Base-by-base conservation (phyloP, 2,113 vertebrate species). In the Ammospiza caudacuta region DNA sequence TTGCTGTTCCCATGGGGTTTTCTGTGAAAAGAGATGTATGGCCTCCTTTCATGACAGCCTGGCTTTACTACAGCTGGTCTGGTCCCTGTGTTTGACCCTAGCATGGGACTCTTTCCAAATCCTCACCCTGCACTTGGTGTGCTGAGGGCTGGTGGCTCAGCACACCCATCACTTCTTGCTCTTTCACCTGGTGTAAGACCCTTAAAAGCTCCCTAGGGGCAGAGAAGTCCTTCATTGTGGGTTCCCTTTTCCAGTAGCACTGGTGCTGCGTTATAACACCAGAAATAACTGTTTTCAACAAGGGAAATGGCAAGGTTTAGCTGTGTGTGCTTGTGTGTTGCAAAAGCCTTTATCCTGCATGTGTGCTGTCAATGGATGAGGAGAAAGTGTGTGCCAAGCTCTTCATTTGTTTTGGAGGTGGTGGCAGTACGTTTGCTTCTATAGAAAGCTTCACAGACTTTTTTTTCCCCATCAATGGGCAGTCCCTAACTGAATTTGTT, bases 391-490 rank as follows among this genome's bases (percentile, higher is more conserved):
- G 58, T 2, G 4, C 66, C 57, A 80, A 85, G 52, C 61, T 87
- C 66, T 90, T 93, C 43, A 51, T 83, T 62, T 9, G 5, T 88
- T 96, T 89, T 88, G 91, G 88, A 89, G 93, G 92, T 55, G 83
- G 46, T 51, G 29, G 81, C 78, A 89, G 91, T 72, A 76, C 0
- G 3, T 63, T 63, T 84, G 58, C 49, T n/a, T 87, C 94, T 87
- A 64, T 23, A 74, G 78, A 82, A 92, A 79, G 63, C 73, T 87
- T 84, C 89, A 84, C 69, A 59, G 77, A 93, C 81, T 76, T 33
- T 18, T 35, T 35, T 37, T 49, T 68, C 59, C 64, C 67, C 62
- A 83, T 95, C 88, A 90, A 47, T 74, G 86, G 84, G 82, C 94
- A 80, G 92, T 57, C 58, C 67, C 75, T 22, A 63, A 89, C 80